These are phyloP conservation scores for Antennarius striatus DNA, from an alignment of 2,113 vertebrate genomes.

Conservation along the genomic window DNA sequence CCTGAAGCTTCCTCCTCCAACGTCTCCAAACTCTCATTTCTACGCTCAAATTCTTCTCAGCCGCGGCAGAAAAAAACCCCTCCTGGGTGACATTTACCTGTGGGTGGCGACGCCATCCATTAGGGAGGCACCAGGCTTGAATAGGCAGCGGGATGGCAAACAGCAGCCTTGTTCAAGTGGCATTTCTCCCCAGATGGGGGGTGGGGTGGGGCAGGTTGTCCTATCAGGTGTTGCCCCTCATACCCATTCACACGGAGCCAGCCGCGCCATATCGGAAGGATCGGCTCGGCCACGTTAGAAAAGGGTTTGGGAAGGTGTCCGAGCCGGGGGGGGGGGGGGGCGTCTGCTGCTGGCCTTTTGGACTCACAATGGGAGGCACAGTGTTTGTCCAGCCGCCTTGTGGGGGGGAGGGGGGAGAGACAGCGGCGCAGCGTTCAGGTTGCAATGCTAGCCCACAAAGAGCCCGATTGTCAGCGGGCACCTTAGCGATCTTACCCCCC, in stretches of 20 bases:
- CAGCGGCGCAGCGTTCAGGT: constrained; percentile 57
- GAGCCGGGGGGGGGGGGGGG: constrained; percentile 67
- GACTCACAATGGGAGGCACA: constrained; percentile 77
- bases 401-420: constrained; percentile 52
- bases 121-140: constrained; percentile 46
- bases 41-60: too few species aligned
- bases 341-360: constrained; percentile 74
- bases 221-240: constrained; percentile 65
- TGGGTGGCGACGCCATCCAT: not conserved
- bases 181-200: constrained; percentile 64
- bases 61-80: too few species aligned
- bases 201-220: constrained; percentile 35
- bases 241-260: constrained; percentile 58
- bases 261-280: constrained; percentile 34
- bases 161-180: constrained; percentile 67
- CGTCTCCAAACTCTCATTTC: too few species aligned
- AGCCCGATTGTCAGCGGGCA: constrained; percentile 66
- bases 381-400: constrained; percentile 62
- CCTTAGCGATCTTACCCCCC: constrained; percentile 64
- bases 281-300: constrained; percentile 38
- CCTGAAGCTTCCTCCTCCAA: too few species aligned
- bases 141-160: constrained; percentile 56
- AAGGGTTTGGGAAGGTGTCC: constrained; percentile 48
- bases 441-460: constrained; percentile 76
- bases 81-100: constrained; percentile 4